These are phyloP conservation scores for Yponomeuta cagnagella DNA, from an alignment of 2,888 invertebrate genomes.

Conservation along the genomic window DNA sequence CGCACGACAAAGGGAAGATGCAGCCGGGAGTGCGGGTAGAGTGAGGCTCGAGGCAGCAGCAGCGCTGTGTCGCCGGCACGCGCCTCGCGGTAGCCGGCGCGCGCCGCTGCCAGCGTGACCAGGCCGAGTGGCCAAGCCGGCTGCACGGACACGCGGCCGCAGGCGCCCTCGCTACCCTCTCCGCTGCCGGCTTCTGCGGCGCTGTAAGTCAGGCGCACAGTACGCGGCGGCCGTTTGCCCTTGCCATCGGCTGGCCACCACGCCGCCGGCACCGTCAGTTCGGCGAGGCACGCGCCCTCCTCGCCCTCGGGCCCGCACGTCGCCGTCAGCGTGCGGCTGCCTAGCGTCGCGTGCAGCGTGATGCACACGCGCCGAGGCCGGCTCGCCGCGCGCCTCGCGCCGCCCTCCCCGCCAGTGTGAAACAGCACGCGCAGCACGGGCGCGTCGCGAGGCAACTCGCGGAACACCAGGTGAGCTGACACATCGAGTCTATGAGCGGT, in stretches of 20 bases:
- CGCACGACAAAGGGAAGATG: constrained; percentile 93
- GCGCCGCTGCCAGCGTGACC: constrained; percentile 85
- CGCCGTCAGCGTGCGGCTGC: constrained; percentile 81
- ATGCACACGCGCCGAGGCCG: constrained; percentile 87
- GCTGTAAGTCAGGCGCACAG: constrained; percentile 89
- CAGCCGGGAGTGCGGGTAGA: constrained; percentile 92
- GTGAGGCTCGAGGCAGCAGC: constrained; percentile 89
- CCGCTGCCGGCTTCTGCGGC: constrained; percentile 87
- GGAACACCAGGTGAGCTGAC: constrained; percentile 94
- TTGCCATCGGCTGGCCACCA: constrained; percentile 90
- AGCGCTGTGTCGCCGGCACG: constrained; percentile 89
- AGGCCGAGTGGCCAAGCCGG: constrained; percentile 79
- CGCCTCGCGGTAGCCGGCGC: constrained; percentile 88
- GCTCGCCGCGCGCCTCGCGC: constrained; percentile 82
- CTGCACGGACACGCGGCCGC: constrained; percentile 81
- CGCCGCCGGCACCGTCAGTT: constrained; percentile 89
- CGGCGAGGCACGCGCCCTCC: constrained; percentile 94
- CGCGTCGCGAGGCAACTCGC: constrained; percentile 89
- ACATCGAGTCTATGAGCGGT: constrained; percentile 89
- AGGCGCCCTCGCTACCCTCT: constrained; percentile 80
- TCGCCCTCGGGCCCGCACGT: constrained; percentile 96
- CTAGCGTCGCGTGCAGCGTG: constrained; percentile 83
- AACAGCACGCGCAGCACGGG: constrained; percentile 95
- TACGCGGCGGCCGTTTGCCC: constrained; percentile 80
- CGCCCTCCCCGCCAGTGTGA: constrained; percentile 91